phyloP scores from a whole-genome alignment of 2,888 invertebrate genomes.

The Spilosoma lubricipeda region DNA sequence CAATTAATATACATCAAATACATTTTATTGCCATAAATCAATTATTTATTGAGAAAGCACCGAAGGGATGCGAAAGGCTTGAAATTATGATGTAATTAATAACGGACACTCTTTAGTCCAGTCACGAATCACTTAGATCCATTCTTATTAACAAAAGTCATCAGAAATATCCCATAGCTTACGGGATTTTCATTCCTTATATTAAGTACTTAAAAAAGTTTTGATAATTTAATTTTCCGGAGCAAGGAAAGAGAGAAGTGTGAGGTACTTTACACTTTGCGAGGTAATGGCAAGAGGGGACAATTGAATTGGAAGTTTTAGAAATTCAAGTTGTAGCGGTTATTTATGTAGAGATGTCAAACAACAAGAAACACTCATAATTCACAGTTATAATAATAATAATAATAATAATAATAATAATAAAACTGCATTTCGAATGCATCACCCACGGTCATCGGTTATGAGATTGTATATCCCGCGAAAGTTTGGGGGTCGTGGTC shows the following conservation, averaged over 20 bases:
- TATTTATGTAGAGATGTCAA: slow-evolving; percentile 56
- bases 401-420: no score
- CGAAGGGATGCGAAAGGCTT: neutral
- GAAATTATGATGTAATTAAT: neutral
- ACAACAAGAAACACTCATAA: slow-evolving; percentile 68
- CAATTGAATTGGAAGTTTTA: slow-evolving; percentile 52
- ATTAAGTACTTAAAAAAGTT: slow-evolving; percentile 36
- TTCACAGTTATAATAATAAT: slow-evolving; percentile 67
- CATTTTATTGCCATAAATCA: neutral
- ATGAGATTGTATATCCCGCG: no score
- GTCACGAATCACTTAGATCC: slow-evolving; percentile 1
- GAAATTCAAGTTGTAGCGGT: slow-evolving; percentile 45
- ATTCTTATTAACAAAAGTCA: slow-evolving; percentile 32
- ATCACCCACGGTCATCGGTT: no score
- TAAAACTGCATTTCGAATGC: no score
- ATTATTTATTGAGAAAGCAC: neutral
- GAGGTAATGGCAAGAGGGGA: slow-evolving; percentile 30
- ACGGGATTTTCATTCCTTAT: slow-evolving; percentile 23
- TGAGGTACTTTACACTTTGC: slow-evolving; percentile 33
- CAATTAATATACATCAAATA: neutral
- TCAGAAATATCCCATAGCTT: slow-evolving; percentile 9
- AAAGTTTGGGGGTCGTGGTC: no score
- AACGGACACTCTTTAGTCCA: neutral
- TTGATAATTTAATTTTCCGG: slow-evolving; percentile 40
- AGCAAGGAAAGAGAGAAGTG: slow-evolving; percentile 29